Base-by-base conservation (phyloP, 2,888 invertebrate species). In the Atethmia centrago region DNA sequence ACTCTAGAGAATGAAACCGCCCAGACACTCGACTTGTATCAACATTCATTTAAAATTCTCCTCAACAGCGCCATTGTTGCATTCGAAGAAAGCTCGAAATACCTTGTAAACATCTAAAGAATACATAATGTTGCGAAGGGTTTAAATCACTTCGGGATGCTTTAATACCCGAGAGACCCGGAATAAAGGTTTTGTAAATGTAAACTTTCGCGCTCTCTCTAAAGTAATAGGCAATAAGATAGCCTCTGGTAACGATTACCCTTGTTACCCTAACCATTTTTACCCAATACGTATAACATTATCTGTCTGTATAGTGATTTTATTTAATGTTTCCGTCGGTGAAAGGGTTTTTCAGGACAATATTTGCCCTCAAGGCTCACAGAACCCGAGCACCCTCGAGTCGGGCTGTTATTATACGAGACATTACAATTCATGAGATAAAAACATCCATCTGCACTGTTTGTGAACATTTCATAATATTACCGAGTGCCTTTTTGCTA, bases 391-490 rank as follows among this genome's bases (percentile, higher is more conserved):
- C 74, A 77, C 77, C 79, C 80, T 80, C 80, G 66, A 73, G 73
- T 63, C 51, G 63, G 40, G 69, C 63, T 74, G 71, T 84, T 86
- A 83, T 88, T 87, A 89, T 88, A 79, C 87, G 77, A 83, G 73
- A 86, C 89, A 89, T 91, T 89, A 89, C 83, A 82, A 91, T 91
- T 90, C 88, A 90, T 89, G 88, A 89, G 89, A 88, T 88, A 88
- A 86, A 87, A 85, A 80, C 77, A 81, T 81, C 77, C 65, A 82
- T 85, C 76, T 82, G 76, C 65, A 56, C 70, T 65, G 77, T 77
- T 80, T 79, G 75, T 72, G 73, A 73, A 74, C 58, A 64, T 80
- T 82, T 71, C 71, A 79, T 71, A 81, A 86, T 77, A 85, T 80
- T 77, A 61, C 69, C 66, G 67, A 81, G 69, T 68, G 73, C 42